Evolutionary conservation across 2,797 vertebrate species (phyloP).

Genomic region (Trachurus trachurus): DNA sequence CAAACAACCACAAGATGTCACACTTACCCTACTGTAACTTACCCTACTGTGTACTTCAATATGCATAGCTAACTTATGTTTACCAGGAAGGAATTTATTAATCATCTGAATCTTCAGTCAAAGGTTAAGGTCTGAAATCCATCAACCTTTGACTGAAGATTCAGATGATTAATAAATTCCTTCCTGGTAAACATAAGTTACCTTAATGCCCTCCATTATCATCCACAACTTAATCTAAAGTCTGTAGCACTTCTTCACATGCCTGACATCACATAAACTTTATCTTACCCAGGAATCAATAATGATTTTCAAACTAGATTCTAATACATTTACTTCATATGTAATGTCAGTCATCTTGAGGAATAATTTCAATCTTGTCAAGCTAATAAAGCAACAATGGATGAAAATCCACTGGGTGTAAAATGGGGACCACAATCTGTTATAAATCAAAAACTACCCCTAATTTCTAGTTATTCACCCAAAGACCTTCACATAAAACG

Average conservation of each 20-base stretch:
- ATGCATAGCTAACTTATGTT: background rate
- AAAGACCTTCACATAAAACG: background rate
- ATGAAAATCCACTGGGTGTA: background rate
- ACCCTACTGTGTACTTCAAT: too few species aligned
- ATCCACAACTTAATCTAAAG: background rate
- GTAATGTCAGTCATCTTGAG: background rate
- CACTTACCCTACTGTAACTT: background rate
- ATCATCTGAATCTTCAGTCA: background rate
- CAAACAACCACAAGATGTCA: conserved; percentile 13
- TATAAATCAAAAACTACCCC: background rate
- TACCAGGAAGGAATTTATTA: background rate
- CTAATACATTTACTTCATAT: background rate
- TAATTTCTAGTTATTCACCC: background rate
- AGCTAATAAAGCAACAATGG: background rate
- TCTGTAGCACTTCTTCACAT: too few species aligned
- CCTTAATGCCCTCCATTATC: background rate
- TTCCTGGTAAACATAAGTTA: too few species aligned
- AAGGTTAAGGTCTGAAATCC: background rate
- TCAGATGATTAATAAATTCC: too few species aligned
- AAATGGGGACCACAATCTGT: background rate
- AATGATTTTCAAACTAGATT: background rate
- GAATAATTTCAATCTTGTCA: background rate
- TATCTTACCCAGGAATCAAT: background rate
- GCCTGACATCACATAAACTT: background rate
- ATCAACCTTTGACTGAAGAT: too few species aligned